A percentile compares a stretch with the other conserved stretches of the same genome.
Evolutionary conservation across 2,113 vertebrate genomes (phyloP).

Genomic region (Nesoenas mayeri): DNA sequence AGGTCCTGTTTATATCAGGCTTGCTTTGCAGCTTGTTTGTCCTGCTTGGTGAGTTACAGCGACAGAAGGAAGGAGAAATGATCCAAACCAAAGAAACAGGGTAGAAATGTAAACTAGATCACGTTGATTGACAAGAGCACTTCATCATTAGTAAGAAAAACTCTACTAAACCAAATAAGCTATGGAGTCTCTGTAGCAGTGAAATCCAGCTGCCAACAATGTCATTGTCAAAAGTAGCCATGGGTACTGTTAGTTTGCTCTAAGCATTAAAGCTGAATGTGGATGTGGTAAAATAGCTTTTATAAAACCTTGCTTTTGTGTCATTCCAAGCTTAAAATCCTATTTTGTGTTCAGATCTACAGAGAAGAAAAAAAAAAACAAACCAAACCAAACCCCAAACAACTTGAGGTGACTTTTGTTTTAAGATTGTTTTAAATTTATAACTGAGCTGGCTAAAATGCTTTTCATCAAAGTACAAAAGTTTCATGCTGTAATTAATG

Average conservation of each 20-base stretch:
- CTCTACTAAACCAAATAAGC: constrained; percentile 4
- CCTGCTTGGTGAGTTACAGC: not conserved
- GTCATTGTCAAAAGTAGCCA: not conserved
- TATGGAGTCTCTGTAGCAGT: constrained; percentile 11
- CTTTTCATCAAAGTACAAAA: constrained; percentile 68
- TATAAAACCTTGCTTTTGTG: constrained; percentile 26
- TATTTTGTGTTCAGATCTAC: not conserved
- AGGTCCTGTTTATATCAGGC: not conserved
- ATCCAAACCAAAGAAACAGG: not conserved
- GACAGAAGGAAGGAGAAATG: not conserved
- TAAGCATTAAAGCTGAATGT: not conserved
- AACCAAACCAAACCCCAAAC: not conserved
- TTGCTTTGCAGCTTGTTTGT: not conserved
- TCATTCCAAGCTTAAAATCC: not conserved
- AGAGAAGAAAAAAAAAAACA: not conserved
- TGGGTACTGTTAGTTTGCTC: not conserved
- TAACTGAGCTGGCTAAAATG: constrained; percentile 56
- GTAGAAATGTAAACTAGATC: constrained; percentile 5
- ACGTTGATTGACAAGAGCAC: not conserved
- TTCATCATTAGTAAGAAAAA: constrained; percentile 21
- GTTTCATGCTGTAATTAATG: constrained; percentile 67
- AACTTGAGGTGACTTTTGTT: constrained; percentile 59
- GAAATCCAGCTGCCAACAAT: constrained; percentile 33
- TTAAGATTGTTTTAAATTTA: constrained; percentile 55
- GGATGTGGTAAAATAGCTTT: not conserved